Evolutionary conservation across 2,888 invertebrate species (phyloP).

Genomic region (Pycnomerus fuliginosus): DNA sequence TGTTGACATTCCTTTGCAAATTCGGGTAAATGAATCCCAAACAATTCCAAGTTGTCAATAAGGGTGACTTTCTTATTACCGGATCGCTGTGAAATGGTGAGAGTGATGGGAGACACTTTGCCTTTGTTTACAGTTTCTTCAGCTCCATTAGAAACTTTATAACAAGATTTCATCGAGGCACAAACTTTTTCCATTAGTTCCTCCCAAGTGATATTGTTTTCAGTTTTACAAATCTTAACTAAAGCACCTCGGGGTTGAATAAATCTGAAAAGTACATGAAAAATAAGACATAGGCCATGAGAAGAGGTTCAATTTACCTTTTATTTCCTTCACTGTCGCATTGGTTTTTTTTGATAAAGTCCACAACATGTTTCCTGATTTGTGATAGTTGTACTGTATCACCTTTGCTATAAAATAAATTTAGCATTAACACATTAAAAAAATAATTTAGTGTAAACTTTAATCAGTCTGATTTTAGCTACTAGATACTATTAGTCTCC

Average conservation of each 20-base stretch:
- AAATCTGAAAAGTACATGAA: conserved; percentile 47
- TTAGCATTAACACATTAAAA: too few relatives aligned
- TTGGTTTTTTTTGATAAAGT: conserved; percentile 68
- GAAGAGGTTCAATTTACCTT: conserved; percentile 29
- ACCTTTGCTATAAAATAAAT: conserved; percentile 43
- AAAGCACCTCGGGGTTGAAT: conserved; percentile 59
- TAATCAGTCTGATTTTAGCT: too few relatives aligned
- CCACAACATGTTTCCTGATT: conserved; percentile 66
- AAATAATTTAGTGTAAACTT: too few relatives aligned
- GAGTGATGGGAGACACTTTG: conserved; percentile 74
- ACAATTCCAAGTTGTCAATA: conserved; percentile 84
- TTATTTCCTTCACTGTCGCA: conserved; percentile 53
- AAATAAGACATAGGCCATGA: conserved; percentile 4
- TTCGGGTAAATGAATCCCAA: conserved; percentile 76
- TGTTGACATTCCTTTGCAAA: conserved; percentile 82
- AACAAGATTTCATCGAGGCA: conserved; percentile 70
- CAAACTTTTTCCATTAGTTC: conserved; percentile 66
- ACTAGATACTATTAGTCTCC: too few relatives aligned
- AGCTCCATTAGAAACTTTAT: conserved; percentile 62
- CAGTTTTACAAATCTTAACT: conserved; percentile 47
- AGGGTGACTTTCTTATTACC: conserved; percentile 92
- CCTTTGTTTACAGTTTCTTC: conserved; percentile 60
- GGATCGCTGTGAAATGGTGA: conserved; percentile 74
- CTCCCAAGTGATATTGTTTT: conserved; percentile 65
- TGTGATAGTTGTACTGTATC: conserved; percentile 54